Evolutionary conservation across 2,888 invertebrate genomes (phyloP), one percentile per base, ranked within the genome.

Genomic region (Melangyna quadrimaculata): DNA sequence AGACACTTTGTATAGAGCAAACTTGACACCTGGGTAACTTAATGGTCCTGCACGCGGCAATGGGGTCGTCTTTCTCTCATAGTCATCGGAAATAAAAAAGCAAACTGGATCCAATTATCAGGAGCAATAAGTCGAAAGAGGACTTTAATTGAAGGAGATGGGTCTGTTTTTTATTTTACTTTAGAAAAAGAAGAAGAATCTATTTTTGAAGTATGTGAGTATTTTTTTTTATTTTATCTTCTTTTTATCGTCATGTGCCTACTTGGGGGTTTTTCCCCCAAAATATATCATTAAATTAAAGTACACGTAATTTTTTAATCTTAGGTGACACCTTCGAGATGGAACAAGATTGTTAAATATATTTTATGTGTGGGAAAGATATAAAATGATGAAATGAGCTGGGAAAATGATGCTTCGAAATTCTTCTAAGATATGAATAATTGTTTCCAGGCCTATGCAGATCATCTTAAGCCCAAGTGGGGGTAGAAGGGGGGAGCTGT

Each of bases 291-390:
- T 74, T 48, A 45, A 74, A 74, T 70, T 61, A 37, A 74, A 63
- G 82, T 78, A 63, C 43, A 70, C 70, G 78, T 83, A 65, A 83
- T 83, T 83, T 59, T 83, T 83, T 83, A 83, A 83, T 83, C 63
- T 78, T 37, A 83, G 83, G 70, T 59, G 83, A 83, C 83, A 74
- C 83, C 83, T 70, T 53, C 57, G 63, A 67, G 48, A 78, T 61
- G 69, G 73, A 40, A 70, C 40, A 17, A 61, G 70, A 83, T 83
- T 70, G 65, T 74, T 59, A 78, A 74, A 57, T 40, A 70, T 78
- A 53, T 19, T 65, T 78, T 78, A 78, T 83, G 83, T 74, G 78
- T 83, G 83, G 78, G 83, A 83, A 83, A 32, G 57, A 65, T 10
- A 5, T 1, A 19, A 40, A 7, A 55, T n/a, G n/a, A n/a, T n/a